phyloP scores from a whole-genome alignment of 2,797 vertebrate genomes.

The Morelia viridis region DNA sequence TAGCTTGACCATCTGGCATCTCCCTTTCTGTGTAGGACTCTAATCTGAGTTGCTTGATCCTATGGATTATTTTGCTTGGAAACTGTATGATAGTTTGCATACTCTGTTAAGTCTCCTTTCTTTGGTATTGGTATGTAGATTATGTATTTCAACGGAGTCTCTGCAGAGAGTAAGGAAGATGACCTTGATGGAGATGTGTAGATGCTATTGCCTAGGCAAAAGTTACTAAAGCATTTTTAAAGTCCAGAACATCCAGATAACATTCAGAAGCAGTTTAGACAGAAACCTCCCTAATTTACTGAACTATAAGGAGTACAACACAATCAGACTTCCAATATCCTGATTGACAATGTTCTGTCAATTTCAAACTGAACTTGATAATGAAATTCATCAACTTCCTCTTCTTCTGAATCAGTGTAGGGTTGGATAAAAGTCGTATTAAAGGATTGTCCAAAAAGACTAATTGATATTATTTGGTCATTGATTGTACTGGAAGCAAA shows the following conservation, averaged over 20 bases:
- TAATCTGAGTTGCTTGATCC: neutral
- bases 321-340: neutral
- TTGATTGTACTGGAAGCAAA: neutral
- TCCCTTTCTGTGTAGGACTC: neutral
- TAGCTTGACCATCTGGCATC: neutral
- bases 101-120: neutral
- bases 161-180: neutral
- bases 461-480: neutral
- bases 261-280: neutral
- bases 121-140: neutral
- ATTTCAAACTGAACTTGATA: neutral
- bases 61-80: neutral
- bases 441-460: neutral
- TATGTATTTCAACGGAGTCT: neutral
- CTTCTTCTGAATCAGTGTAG: neutral
- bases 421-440: neutral
- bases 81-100: neutral
- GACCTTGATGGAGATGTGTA: neutral
- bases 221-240: neutral
- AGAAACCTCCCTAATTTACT: neutral
- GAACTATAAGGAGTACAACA: neutral
- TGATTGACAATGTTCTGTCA: neutral
- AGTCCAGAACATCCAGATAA: neutral
- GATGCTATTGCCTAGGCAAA: neutral
- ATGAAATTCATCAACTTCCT: neutral